Percentiles rank a stretch among this genome's conserved stretches.
Evolutionary conservation across 1,140 invertebrate genomes (phyloP).

Genomic region (Drosophila murphyi): DNA sequence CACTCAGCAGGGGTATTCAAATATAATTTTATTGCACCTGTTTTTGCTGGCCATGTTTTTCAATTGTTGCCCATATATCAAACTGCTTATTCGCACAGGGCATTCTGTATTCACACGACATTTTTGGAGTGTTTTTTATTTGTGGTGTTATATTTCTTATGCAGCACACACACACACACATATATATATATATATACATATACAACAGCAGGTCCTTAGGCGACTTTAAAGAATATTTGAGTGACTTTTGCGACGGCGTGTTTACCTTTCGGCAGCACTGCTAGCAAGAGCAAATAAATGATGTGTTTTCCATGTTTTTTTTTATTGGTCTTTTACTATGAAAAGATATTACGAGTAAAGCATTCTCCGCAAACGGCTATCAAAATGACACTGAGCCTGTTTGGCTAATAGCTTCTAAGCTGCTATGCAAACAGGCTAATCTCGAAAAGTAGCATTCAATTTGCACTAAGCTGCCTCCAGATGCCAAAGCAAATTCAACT

Average conservation of each 20-base stretch:
- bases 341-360: not conserved
- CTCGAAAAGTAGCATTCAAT: slow-evolving; percentile 31
- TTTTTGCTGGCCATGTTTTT: slow-evolving; percentile 1
- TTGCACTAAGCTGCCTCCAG: slow-evolving; percentile 23
- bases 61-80: slow-evolving; percentile 37
- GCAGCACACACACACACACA: slow-evolving; percentile 4
- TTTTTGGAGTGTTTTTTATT: slow-evolving; percentile 2
- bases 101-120: slow-evolving; percentile 14
- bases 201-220: slow-evolving; percentile 6
- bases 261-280: slow-evolving; percentile 1
- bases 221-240: slow-evolving; percentile 33
- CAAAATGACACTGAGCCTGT: slow-evolving; percentile 16
- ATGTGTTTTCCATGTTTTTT: slow-evolving; percentile 5
- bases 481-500: slow-evolving; percentile 3
- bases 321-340: not conserved
- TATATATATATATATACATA: too few species aligned
- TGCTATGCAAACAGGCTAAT: slow-evolving; percentile 13
- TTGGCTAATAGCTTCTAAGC: slow-evolving; percentile 28
- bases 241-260: slow-evolving; percentile 14
- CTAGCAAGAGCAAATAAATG: slow-evolving; percentile 8
- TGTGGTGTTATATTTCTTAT: slow-evolving; percentile 7
- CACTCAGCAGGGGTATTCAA: slow-evolving; percentile 1
- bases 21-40: slow-evolving; percentile 1
- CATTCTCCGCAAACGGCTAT: slow-evolving; percentile 2
- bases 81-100: slow-evolving; percentile 16